These are phyloP conservation scores for Eupeodes luniger DNA, from an alignment of 2,888 invertebrate species.

Conservation along the genomic window DNA sequence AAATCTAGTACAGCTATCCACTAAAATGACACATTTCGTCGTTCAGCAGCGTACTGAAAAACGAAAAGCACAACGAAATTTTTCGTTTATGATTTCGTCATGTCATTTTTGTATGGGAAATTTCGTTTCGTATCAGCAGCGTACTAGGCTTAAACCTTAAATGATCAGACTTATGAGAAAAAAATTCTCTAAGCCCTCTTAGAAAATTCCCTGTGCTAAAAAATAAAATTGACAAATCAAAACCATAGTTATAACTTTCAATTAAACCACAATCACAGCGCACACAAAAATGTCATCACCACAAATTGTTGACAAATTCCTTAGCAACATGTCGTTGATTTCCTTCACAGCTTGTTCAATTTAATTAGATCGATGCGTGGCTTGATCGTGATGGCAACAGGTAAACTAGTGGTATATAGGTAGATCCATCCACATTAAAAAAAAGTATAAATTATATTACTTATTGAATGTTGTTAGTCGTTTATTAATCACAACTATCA, in stretches of 20 bases:
- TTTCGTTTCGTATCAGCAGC: too few species aligned
- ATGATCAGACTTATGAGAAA: too few species aligned
- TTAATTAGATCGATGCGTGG: slow-evolving; percentile 60
- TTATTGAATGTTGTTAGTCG: slow-evolving; percentile 50
- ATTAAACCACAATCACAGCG: slow-evolving; percentile 33
- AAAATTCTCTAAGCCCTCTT: too few species aligned
- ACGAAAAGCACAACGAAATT: too few species aligned
- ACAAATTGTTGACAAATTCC: slow-evolving; percentile 7
- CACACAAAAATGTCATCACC: background rate
- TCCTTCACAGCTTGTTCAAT: slow-evolving; percentile 48
- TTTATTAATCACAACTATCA: slow-evolving; percentile 10
- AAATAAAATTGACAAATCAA: background rate
- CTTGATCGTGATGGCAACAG: background rate
- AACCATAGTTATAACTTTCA: slow-evolving; percentile 44
- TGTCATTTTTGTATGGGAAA: too few species aligned
- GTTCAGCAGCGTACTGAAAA: too few species aligned
- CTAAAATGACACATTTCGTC: too few species aligned
- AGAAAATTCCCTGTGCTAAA: too few species aligned
- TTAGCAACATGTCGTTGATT: slow-evolving; percentile 18
- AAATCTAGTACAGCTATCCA: too few species aligned
- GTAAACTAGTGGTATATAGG: background rate
- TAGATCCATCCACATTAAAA: slow-evolving; percentile 2
- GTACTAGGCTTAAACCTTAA: too few species aligned
- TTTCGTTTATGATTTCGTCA: too few species aligned
- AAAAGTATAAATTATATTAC: slow-evolving; percentile 31